Evolutionary conservation across 1,140 invertebrate species (phyloP), one percentile per base, ranked within the genome.

Genomic region (Glomeris maerens): DNA sequence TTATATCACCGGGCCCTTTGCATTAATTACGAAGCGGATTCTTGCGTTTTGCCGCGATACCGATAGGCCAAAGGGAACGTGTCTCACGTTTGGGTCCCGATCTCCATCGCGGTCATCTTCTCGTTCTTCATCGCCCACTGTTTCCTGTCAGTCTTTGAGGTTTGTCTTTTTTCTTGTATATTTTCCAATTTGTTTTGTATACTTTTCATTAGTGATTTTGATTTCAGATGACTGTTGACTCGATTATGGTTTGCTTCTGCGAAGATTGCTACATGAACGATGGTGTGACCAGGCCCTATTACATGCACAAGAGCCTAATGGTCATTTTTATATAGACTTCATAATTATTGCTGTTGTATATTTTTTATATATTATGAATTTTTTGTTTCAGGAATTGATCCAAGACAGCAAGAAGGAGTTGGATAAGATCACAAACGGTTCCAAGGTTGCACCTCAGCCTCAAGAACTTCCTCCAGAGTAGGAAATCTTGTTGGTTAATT

Each of bases 161-260:
- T 93, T 67, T n/a, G n/a, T n/a, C n/a, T n/a, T n/a, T n/a, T n/a
- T n/a, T n/a, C 23, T 21, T 20, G 5, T 54, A 17, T 23, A n/a
- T 10, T 51, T 28, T 10, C 20, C 22, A 5, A 17, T 31, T 25
- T 22, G 36, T 27, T 31, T 10, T 27, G 17, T 51, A 46, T 28
- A 38, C 13, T 5, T 52, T 39, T 74, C 31, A 10, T 36, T 36
- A 36, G 10, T 36, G 17, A 7, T 42, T 42, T 7, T 17, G 40
- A n/a, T n/a, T 71, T 13, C 61, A 95, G 88, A 93, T 93, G 77
- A 83, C 92, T 1, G 85, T 96, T 10, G 92, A 97, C 64, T 91
- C 92, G 0, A 66, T 96, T 23, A 89, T 96, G 66, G 68, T 97
- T 28, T 96, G 92, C 64, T 86, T 96, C 60, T 89, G 92, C 70